These are phyloP conservation scores for Alviniconcha marisindica DNA, from an alignment of 1,140 invertebrate genomes.

Conservation along the genomic window DNA sequence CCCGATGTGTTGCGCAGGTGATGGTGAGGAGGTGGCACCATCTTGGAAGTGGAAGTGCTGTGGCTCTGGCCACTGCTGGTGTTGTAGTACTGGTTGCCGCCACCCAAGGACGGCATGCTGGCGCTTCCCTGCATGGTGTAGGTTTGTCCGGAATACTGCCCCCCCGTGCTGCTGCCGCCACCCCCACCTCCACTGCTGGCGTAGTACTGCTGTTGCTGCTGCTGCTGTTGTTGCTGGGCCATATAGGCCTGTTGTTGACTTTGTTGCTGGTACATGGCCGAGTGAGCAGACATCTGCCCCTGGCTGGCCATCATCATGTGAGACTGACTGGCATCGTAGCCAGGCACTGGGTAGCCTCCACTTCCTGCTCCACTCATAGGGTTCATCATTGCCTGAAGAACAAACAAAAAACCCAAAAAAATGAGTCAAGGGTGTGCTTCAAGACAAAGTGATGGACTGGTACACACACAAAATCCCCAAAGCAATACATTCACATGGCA, in stretches of 20 bases:
- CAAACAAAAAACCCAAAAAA: too few relatives aligned
- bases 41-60: conserved; percentile 33
- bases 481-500: too few relatives aligned
- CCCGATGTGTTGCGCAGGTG: conserved; percentile 48
- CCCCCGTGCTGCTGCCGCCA: neutral
- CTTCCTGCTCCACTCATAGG: neutral
- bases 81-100: conserved; percentile 20
- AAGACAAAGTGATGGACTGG: too few relatives aligned
- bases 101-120: neutral
- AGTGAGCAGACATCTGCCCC: conserved; percentile 24
- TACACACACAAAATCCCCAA: too few relatives aligned
- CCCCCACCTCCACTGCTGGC: conserved; percentile 5
- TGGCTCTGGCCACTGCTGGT: conserved; percentile 28
- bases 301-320: conserved; percentile 41
- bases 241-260: conserved; percentile 40
- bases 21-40: conserved; percentile 46
- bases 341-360: conserved; percentile 1
- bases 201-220: conserved; percentile 50
- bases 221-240: conserved; percentile 48
- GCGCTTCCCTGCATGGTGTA: conserved; percentile 30
- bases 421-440: too few relatives aligned
- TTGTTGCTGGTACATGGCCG: conserved; percentile 29
- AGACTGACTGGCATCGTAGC: conserved; percentile 13
- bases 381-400: conserved; percentile 39
- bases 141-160: conserved; percentile 30